These are phyloP conservation scores for Eulemur macaco DNA, from an alignment of 2,113 vertebrate species.

Conservation along the genomic window DNA sequence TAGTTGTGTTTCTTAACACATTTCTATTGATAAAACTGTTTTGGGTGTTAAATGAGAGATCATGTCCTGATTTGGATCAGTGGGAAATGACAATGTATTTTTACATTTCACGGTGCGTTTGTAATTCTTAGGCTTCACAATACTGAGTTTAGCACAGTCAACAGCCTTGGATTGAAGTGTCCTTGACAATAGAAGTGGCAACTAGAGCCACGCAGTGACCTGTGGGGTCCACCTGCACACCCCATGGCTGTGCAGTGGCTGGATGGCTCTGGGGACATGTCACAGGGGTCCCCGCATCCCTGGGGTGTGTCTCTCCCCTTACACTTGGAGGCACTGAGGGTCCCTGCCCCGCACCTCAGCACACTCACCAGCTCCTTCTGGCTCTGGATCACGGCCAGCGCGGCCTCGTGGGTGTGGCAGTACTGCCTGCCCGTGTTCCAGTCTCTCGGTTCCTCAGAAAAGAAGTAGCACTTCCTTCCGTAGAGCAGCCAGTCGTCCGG, in stretches of 20 bases:
- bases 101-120: not conserved
- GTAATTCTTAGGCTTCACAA: not conserved
- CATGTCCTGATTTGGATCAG: not conserved
- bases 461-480: slow-evolving; percentile 75
- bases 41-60: not conserved
- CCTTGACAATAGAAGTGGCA: not conserved
- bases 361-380: slow-evolving; percentile 76
- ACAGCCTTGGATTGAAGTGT: not conserved
- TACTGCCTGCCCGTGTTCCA: slow-evolving; percentile 76
- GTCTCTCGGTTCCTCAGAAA: slow-evolving; percentile 73
- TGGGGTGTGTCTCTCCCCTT: not conserved
- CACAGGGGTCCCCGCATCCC: rapidly evolving
- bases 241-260: not conserved
- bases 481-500: slow-evolving; percentile 78
- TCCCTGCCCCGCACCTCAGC: rapidly evolving
- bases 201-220: no score
- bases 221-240: not conserved
- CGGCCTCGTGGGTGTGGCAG: slow-evolving; percentile 68
- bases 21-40: not conserved
- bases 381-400: slow-evolving; percentile 74
- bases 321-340: rapidly evolving
- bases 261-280: not conserved
- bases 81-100: not conserved
- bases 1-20: not conserved
- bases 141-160: not conserved